These are phyloP conservation scores for Tetrao urogallus DNA, from an alignment of 2,113 vertebrate genomes.

Conservation along the genomic window DNA sequence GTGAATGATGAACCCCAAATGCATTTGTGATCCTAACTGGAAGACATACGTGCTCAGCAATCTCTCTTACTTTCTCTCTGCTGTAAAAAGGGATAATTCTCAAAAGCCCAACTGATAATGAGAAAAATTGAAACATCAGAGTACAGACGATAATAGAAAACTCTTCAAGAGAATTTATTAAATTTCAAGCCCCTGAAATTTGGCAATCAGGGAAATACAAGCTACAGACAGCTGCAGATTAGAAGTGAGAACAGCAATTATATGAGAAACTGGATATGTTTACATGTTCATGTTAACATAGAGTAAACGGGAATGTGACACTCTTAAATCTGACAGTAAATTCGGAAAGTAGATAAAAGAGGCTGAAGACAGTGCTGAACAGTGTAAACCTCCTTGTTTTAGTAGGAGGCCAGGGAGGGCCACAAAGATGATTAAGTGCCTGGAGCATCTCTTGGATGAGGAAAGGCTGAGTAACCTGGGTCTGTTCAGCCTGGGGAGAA, in stretches of 20 bases:
- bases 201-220: not conserved
- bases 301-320: not conserved
- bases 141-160: not conserved
- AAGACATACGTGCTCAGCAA: not conserved
- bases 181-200: not conserved
- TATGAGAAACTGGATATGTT: not conserved
- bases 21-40: not conserved
- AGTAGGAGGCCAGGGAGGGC: too few species aligned
- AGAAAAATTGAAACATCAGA: conserved; percentile 17
- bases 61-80: not conserved
- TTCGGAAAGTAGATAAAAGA: not conserved
- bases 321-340: not conserved
- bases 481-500: too few species aligned
- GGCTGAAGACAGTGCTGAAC: not conserved
- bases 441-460: too few species aligned
- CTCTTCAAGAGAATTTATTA: conserved; percentile 26
- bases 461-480: too few species aligned
- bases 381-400: not conserved
- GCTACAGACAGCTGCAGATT: not conserved
- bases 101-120: conserved; percentile 26
- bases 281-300: not conserved
- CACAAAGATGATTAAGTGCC: too few species aligned
- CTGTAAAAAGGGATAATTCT: conserved; percentile 22
- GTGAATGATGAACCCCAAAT: not conserved
- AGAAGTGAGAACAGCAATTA: not conserved